These are phyloP conservation scores for Halyomorpha halys DNA, from an alignment of 1,140 invertebrate species.

Conservation along the genomic window DNA sequence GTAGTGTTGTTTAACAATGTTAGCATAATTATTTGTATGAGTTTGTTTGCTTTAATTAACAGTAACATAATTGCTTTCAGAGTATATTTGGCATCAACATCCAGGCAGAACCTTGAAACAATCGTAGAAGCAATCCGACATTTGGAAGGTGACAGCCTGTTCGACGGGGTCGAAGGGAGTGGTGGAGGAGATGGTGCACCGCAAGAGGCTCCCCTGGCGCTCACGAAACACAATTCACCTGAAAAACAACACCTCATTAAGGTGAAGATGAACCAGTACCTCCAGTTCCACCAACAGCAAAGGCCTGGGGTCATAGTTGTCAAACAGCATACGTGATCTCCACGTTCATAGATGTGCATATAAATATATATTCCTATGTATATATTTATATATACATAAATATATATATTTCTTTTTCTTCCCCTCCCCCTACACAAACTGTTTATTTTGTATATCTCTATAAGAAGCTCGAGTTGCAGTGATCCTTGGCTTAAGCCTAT, in stretches of 20 bases:
- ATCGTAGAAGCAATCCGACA: constrained; percentile 96
- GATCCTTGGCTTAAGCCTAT: too few relatives aligned
- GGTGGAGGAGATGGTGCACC: constrained; percentile 29
- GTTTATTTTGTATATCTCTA: too few relatives aligned
- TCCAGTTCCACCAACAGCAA: constrained; percentile 58
- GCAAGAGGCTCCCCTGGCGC: constrained; percentile 59
- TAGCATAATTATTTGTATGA: too few relatives aligned
- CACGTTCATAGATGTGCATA: background rate
- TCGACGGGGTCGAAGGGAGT: constrained; percentile 25
- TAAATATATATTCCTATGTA: too few relatives aligned
- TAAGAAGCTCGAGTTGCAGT: too few relatives aligned
- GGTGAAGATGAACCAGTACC: constrained; percentile 52
- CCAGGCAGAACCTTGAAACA: constrained; percentile 88
- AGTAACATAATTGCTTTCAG: constrained; percentile 32
- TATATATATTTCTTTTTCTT: too few relatives aligned
- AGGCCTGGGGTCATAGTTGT: constrained; percentile 78
- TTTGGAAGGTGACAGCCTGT: constrained; percentile 60
- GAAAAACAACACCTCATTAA: constrained; percentile 38
- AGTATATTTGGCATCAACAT: constrained; percentile 65
- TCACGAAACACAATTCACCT: constrained; percentile 50
- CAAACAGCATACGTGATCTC: constrained; percentile 59
- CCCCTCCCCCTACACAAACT: too few relatives aligned
- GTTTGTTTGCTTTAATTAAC: background rate
- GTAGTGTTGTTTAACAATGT: background rate
- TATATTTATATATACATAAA: too few relatives aligned